Conservation (phyloP, 2,888 invertebrate genomes). For the Thymelicus acteon region DNA sequence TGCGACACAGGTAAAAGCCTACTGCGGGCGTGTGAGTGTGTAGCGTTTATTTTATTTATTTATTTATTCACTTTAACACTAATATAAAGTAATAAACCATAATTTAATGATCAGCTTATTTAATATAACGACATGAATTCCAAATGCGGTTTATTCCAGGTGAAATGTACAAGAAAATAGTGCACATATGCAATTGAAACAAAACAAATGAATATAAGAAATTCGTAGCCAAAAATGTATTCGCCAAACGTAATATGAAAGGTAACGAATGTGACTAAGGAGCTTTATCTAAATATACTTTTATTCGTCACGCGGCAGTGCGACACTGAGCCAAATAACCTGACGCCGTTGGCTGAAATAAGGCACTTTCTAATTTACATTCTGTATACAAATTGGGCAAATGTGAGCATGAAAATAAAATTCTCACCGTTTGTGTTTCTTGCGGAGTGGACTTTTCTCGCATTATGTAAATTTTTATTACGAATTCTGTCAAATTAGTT, state of each 20-base stretch:
- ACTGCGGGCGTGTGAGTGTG: no score
- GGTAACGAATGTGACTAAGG: conserved; percentile 62
- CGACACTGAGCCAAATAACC: conserved; percentile 77
- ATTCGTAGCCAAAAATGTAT: conserved; percentile 51
- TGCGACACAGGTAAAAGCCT: no score
- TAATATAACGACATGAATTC: no score
- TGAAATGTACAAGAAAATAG: no score
- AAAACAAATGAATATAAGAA: neutral
- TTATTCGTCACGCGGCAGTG: conserved; percentile 64
- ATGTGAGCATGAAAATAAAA: conserved; percentile 82
- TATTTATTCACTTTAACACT: no score
- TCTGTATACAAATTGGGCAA: conserved; percentile 82
- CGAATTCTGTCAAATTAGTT: conserved; percentile 75
- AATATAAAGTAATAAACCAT: no score
- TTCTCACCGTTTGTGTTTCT: conserved; percentile 77
- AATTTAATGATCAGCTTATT: no score
- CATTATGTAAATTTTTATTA: conserved; percentile 80
- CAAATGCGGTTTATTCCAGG: no score
- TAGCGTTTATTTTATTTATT: no score
- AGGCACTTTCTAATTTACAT: conserved; percentile 82
- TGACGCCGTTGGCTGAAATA: conserved; percentile 75
- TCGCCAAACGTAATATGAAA: conserved; percentile 57
- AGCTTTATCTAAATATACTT: conserved; percentile 64
- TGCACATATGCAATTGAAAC: neutral
- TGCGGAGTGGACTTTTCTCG: conserved; percentile 72